Evolutionary conservation across 2,888 invertebrate species (phyloP).

Genomic region (Xiphydria camelus): DNA sequence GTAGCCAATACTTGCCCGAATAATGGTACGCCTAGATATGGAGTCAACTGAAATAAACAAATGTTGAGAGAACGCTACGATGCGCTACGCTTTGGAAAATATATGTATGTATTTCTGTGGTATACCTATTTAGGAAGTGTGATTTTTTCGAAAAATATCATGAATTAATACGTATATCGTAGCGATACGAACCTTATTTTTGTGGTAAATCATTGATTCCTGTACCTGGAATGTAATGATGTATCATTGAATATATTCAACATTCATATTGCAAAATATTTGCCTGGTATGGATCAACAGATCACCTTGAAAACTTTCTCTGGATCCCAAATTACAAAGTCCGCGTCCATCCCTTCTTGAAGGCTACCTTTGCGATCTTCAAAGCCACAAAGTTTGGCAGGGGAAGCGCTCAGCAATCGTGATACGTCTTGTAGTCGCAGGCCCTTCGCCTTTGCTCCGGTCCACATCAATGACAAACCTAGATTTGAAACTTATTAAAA

Average conservation of each 20-base stretch:
- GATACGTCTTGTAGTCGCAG: slow-evolving; percentile 63
- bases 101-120: neutral
- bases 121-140: neutral
- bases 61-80: slow-evolving; percentile 13
- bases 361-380: slow-evolving; percentile 67
- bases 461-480: slow-evolving; percentile 74
- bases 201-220: slow-evolving; percentile 65
- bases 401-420: slow-evolving; percentile 64
- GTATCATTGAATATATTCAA: neutral
- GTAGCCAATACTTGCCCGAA: slow-evolving; percentile 69
- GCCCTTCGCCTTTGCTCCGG: slow-evolving; percentile 62
- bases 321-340: slow-evolving; percentile 74
- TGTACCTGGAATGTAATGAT: slow-evolving; percentile 35
- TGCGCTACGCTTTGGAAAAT: slow-evolving; percentile 12
- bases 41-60: slow-evolving; percentile 62
- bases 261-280: slow-evolving; percentile 1
- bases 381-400: slow-evolving; percentile 68
- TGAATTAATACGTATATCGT: slow-evolving; percentile 5
- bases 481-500: too few species aligned
- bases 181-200: slow-evolving; percentile 65
- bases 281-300: neutral
- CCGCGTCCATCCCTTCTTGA: slow-evolving; percentile 68
- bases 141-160: slow-evolving; percentile 10
- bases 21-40: slow-evolving; percentile 66
- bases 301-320: slow-evolving; percentile 64